Conservation (phyloP, 1,140 invertebrate species). For the Choristoneura fumiferana region DNA sequence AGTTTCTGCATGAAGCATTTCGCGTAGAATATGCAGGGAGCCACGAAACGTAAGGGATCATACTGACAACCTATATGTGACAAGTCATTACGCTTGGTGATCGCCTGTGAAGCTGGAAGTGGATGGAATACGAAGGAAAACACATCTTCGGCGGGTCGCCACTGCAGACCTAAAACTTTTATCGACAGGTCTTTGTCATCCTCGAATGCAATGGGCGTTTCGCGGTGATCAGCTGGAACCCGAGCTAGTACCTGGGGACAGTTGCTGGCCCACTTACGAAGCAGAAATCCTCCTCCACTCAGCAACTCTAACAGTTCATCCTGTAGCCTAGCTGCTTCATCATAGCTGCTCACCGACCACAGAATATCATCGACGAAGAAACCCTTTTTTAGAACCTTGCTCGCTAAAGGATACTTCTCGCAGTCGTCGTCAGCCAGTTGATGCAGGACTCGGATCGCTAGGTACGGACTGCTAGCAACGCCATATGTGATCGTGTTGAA, state of each 20-base stretch:
- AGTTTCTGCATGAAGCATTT: constrained; percentile 26
- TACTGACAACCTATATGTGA: constrained; percentile 10
- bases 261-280: constrained; percentile 15
- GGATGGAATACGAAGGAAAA: background rate
- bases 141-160: background rate
- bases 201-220: background rate
- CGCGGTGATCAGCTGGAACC: background rate
- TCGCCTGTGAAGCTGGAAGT: too few relatives aligned
- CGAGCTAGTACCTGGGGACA: background rate
- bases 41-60: constrained; percentile 27
- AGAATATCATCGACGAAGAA: constrained; percentile 49
- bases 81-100: constrained; percentile 12
- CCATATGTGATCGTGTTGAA: constrained; percentile 44
- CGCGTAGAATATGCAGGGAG: constrained; percentile 21
- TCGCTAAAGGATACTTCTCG: constrained; percentile 8
- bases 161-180: constrained; percentile 15
- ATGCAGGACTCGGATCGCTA: constrained; percentile 34
- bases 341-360: background rate
- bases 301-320: background rate
- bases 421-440: constrained; percentile 34
- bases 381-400: constrained; percentile 23
- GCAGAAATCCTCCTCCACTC: background rate
- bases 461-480: constrained; percentile 37
- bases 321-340: constrained; percentile 4
- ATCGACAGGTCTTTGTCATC: background rate